Percentiles rank a stretch among this genome's conserved stretches.
These are phyloP conservation scores for Chionis minor DNA, from an alignment of 2,113 vertebrate species.

Conservation along the genomic window DNA sequence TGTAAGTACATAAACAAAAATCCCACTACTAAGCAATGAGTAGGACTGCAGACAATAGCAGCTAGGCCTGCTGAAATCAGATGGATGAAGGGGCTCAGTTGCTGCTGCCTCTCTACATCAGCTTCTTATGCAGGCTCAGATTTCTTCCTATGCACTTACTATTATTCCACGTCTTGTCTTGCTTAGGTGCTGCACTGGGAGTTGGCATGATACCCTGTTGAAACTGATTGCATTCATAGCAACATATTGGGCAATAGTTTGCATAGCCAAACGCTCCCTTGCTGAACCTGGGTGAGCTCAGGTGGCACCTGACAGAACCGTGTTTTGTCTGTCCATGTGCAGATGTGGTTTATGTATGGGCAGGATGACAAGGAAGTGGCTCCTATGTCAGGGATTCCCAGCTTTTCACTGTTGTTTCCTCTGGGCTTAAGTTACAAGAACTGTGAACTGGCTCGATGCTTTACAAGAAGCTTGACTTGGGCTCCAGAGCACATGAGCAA, in stretches of 20 bases:
- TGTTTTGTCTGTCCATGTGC: neutral
- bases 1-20: neutral
- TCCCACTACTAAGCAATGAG: neutral
- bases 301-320: neutral
- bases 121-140: neutral
- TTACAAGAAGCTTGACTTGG: neutral
- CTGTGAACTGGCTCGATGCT: neutral
- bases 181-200: neutral
- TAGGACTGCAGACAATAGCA: neutral
- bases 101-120: neutral
- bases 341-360: neutral
- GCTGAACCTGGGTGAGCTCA: neutral
- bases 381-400: neutral
- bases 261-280: neutral
- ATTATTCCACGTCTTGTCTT: neutral
- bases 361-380: neutral
- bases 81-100: neutral
- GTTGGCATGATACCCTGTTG: neutral
- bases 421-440: neutral
- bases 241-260: neutral
- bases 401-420: neutral
- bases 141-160: neutral
- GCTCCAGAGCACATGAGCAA: neutral
- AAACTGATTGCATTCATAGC: neutral
- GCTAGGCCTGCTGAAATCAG: neutral